Percentiles rank a stretch among this genome's conserved stretches.
These are phyloP conservation scores for Acrossocheilus fasciatus DNA, from an alignment of 2,797 vertebrate genomes.

Conservation along the genomic window DNA sequence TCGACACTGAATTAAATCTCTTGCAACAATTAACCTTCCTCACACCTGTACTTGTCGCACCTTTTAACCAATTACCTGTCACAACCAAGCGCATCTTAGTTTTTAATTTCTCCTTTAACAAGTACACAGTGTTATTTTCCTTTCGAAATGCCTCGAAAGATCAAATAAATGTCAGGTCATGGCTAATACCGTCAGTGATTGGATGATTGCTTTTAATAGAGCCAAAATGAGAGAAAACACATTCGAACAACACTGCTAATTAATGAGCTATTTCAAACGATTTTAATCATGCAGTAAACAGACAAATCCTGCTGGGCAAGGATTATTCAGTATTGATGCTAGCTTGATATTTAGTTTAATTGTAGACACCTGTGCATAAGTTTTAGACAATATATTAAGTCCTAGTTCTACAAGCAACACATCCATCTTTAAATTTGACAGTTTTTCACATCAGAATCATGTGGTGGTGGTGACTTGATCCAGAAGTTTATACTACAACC, in stretches of 20 bases:
- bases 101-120: neutral
- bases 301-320: neutral
- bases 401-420: neutral
- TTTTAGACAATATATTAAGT: neutral
- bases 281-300: slow-evolving; percentile 10
- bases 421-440: neutral
- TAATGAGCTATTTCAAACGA: slow-evolving; percentile 5
- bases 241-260: slow-evolving; percentile 14
- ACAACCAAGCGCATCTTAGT: neutral
- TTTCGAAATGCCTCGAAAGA: slow-evolving; percentile 20
- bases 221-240: slow-evolving; percentile 25
- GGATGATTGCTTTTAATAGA: slow-evolving; percentile 32
- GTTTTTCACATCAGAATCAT: neutral
- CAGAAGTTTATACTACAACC: neutral
- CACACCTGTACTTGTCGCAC: slow-evolving; percentile 9
- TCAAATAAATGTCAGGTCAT: slow-evolving; percentile 11
- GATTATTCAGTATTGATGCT: slow-evolving; percentile 1
- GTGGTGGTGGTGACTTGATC: neutral
- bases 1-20: slow-evolving; percentile 28
- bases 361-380: neutral
- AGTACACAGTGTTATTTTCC: neutral
- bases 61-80: slow-evolving; percentile 20
- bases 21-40: slow-evolving; percentile 46
- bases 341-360: slow-evolving; percentile 6
- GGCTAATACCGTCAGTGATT: slow-evolving; percentile 4